These are phyloP conservation scores for Tenrec ecaudatus DNA, from an alignment of 2,113 vertebrate species.

Conservation along the genomic window DNA sequence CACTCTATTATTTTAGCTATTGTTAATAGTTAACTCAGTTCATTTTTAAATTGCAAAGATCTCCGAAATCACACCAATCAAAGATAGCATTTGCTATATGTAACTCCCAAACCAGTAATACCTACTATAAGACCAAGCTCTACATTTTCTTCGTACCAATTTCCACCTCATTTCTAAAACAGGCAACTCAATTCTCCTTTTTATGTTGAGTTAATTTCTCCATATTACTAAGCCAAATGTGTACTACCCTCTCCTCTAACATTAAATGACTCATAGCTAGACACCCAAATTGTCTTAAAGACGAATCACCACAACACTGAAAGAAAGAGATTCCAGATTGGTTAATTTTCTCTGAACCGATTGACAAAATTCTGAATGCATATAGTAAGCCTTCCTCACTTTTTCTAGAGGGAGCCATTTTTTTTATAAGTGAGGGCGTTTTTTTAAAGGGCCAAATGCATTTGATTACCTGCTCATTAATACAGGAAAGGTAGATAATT, in stretches of 20 bases:
- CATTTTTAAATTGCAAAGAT: not conserved
- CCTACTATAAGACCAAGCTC: not conserved
- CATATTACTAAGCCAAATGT: not conserved
- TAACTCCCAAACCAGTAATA: not conserved
- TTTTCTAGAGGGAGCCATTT: conserved; percentile 30
- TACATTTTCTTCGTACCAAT: not conserved
- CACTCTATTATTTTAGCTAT: not conserved
- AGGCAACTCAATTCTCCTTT: not conserved
- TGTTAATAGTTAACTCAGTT: not conserved
- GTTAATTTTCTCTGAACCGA: not conserved
- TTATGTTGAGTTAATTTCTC: conserved; percentile 24
- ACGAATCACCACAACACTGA: not conserved
- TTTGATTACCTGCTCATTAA: conserved; percentile 12
- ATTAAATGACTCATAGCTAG: not conserved
- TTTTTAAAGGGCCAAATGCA: conserved; percentile 28
- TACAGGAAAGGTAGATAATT: conserved; percentile 64
- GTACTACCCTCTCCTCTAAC: not conserved
- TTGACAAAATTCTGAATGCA: not conserved
- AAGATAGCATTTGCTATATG: not conserved
- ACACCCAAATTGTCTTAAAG: not conserved
- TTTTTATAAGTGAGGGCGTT: not conserved
- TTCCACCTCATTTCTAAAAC: not conserved
- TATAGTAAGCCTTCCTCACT: not conserved
- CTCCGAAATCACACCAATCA: not conserved
- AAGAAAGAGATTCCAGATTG: not conserved